phyloP scores from a whole-genome alignment of 2,113 vertebrate species.

The Cricetomys ansorgei region DNA sequence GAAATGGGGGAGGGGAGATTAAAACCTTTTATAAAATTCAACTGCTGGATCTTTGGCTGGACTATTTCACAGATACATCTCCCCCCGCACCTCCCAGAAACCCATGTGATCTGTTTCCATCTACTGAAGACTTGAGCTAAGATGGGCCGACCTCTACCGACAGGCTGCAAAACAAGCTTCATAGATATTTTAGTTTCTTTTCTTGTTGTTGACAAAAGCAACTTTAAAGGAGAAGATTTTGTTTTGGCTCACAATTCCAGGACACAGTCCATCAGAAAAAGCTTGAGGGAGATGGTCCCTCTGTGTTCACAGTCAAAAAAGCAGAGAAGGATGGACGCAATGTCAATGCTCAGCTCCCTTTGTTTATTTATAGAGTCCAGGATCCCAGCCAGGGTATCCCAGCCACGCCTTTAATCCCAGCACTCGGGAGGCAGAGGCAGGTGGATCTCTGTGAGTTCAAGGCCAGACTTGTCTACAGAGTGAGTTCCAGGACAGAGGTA shows the following conservation, averaged over 20 bases:
- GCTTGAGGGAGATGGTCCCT: neutral
- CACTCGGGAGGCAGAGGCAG: too few species aligned
- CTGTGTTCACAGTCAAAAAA: neutral
- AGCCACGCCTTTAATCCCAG: too few species aligned
- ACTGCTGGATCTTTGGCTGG: neutral
- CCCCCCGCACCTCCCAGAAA: neutral
- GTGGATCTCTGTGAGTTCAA: too few species aligned
- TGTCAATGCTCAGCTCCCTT: too few species aligned
- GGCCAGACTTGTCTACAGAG: too few species aligned
- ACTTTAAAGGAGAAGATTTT: neutral
- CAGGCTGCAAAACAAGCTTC: neutral
- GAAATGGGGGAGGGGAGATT: neutral
- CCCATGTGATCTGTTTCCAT: neutral
- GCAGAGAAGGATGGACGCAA: neutral
- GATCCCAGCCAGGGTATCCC: neutral
- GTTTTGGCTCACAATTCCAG: neutral
- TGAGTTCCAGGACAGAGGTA: too few species aligned
- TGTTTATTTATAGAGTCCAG: neutral
- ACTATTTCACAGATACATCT: neutral
- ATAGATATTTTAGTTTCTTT: neutral
- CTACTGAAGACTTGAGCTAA: neutral
- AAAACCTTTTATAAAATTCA: neutral
- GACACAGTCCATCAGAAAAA: neutral
- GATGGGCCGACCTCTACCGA: neutral
- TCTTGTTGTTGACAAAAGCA: neutral